These are phyloP conservation scores for Elmis aenea DNA, from an alignment of 2,888 invertebrate genomes.

Conservation along the genomic window DNA sequence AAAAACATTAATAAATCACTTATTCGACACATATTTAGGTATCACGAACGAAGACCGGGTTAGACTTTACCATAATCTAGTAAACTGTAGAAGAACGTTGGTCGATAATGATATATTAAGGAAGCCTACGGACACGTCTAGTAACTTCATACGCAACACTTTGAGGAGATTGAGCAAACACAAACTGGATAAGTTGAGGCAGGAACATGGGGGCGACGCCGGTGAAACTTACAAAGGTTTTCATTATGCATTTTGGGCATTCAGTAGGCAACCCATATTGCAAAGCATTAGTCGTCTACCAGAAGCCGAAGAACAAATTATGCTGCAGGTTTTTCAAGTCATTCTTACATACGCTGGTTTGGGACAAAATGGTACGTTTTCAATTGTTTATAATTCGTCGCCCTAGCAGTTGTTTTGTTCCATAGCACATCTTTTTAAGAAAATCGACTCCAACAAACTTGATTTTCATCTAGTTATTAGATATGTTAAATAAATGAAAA, in stretches of 20 bases:
- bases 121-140: conserved; percentile 76
- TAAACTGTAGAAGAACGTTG: conserved; percentile 74
- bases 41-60: conserved; percentile 87
- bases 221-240: conserved; percentile 85
- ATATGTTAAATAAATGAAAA: too few relatives aligned
- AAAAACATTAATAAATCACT: conserved; percentile 21
- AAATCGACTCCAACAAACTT: too few relatives aligned
- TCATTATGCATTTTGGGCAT: conserved; percentile 85
- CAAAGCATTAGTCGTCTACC: conserved; percentile 81
- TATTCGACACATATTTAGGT: conserved; percentile 46
- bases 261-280: conserved; percentile 71
- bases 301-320: conserved; percentile 81
- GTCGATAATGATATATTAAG: conserved; percentile 78
- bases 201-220: conserved; percentile 63
- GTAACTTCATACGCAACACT: conserved; percentile 85
- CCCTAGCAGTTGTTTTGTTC: too few relatives aligned
- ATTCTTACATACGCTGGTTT: conserved; percentile 87
- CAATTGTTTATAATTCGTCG: too few relatives aligned
- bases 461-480: too few relatives aligned
- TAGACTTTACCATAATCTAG: conserved; percentile 80
- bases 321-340: conserved; percentile 82
- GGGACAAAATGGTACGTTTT: conserved; percentile 58
- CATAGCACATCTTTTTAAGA: too few relatives aligned
- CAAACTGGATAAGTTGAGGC: conserved; percentile 70
- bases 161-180: conserved; percentile 80